phyloP scores from a whole-genome alignment of 2,797 vertebrate genomes.

The Ciconia nigra region DNA sequence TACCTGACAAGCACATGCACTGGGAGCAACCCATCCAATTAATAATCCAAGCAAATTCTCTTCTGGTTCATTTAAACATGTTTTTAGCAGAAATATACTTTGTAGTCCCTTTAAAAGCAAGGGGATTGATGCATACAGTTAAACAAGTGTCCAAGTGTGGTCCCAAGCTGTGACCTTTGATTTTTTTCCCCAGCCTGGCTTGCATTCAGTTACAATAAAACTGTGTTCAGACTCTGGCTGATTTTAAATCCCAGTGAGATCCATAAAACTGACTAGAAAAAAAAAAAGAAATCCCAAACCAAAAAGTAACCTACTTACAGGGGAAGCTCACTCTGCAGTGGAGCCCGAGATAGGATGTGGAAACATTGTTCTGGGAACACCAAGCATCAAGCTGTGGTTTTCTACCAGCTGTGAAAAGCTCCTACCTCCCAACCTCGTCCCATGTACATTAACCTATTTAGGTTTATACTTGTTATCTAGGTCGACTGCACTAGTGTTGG shows the following conservation, averaged over 20 bases:
- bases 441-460: background rate
- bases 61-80: background rate
- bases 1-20: background rate
- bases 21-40: background rate
- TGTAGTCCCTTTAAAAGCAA: background rate
- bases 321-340: background rate
- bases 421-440: background rate
- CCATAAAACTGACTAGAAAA: background rate
- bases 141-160: background rate
- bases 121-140: background rate
- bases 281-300: background rate
- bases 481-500: background rate
- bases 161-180: background rate
- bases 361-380: background rate
- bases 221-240: background rate
- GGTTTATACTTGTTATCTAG: background rate
- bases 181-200: background rate
- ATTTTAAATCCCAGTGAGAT: background rate
- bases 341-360: background rate
- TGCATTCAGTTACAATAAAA: background rate
- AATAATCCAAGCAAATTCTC: background rate
- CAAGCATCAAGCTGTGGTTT: background rate
- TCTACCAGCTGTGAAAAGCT: background rate
- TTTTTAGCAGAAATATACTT: background rate
- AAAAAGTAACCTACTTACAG: background rate